A percentile compares a stretch with the other conserved stretches of the same genome.
These are phyloP conservation scores for Meteorus cinctellus DNA, from an alignment of 2,888 invertebrate genomes.

Conservation along the genomic window DNA sequence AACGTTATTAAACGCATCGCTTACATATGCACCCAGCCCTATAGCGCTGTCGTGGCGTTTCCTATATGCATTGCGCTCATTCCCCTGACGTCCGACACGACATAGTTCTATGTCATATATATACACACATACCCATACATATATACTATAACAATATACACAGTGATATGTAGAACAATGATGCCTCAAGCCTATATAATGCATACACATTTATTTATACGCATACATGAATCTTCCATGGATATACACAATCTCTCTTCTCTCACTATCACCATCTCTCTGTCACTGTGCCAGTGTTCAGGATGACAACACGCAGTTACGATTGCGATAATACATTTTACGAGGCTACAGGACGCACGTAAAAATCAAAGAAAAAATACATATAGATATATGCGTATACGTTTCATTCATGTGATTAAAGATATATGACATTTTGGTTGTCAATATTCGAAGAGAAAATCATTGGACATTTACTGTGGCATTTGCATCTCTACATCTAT, in stretches of 20 bases:
- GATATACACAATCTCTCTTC: slow-evolving; percentile 40
- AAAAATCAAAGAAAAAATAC: slow-evolving; percentile 1
- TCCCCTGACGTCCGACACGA: slow-evolving; percentile 38
- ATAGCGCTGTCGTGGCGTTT: slow-evolving; percentile 42
- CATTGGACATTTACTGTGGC: slow-evolving; percentile 12
- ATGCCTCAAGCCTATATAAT: slow-evolving; percentile 34
- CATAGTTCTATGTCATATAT: slow-evolving; percentile 11
- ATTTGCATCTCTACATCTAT: neutral
- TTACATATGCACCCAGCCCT: slow-evolving; percentile 66
- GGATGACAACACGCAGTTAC: slow-evolving; percentile 46
- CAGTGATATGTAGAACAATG: slow-evolving; percentile 33
- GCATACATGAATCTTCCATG: neutral
- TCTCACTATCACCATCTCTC: slow-evolving; percentile 23
- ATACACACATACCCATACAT: slow-evolving; percentile 12
- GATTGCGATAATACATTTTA: slow-evolving; percentile 54
- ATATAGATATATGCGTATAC: slow-evolving; percentile 22
- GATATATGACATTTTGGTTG: slow-evolving; percentile 32
- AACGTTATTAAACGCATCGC: slow-evolving; percentile 71
- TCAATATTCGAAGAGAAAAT: slow-evolving; percentile 9
- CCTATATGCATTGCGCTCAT: slow-evolving; percentile 39
- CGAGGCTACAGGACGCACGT: slow-evolving; percentile 43
- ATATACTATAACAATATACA: slow-evolving; percentile 9
- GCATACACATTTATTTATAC: slow-evolving; percentile 38
- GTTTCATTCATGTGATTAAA: slow-evolving; percentile 38
- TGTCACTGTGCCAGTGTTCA: slow-evolving; percentile 39